Conservation (phyloP, 2,888 invertebrate genomes). For the Trachelus stipa region DNA sequence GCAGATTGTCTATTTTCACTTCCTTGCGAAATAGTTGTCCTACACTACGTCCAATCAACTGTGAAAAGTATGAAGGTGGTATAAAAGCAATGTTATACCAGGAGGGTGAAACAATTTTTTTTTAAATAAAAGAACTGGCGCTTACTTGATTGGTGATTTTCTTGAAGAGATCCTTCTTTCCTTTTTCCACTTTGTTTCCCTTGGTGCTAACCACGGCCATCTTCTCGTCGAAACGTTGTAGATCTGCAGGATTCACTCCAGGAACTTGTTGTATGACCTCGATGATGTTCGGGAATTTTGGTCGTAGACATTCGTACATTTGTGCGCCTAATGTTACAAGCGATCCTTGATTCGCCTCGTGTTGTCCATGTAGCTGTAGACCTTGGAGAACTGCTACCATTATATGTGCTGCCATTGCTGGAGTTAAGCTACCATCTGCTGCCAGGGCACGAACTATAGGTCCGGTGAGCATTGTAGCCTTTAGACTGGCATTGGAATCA, state of each 20-base stretch:
- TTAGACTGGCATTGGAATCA: constrained; percentile 85
- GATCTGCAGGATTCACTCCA: constrained; percentile 81
- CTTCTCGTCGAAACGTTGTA: constrained; percentile 89
- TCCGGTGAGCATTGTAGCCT: constrained; percentile 81
- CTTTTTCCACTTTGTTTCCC: constrained; percentile 87
- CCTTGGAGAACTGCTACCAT: constrained; percentile 84
- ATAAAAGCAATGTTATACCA: not conserved
- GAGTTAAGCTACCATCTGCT: constrained; percentile 73
- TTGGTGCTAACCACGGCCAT: constrained; percentile 75
- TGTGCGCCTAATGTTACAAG: constrained; percentile 84
- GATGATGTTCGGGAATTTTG: constrained; percentile 79
- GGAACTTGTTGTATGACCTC: constrained; percentile 81
- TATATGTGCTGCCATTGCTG: constrained; percentile 78
- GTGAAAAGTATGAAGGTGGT: constrained; percentile 52
- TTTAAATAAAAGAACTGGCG: constrained; percentile 16
- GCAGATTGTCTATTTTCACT: constrained; percentile 86
- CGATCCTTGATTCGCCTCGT: constrained; percentile 87
- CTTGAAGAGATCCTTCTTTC: constrained; percentile 91
- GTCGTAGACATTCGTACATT: constrained; percentile 86
- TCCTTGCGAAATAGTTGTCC: constrained; percentile 90
- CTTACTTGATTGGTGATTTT: constrained; percentile 84
- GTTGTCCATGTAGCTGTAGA: constrained; percentile 88
- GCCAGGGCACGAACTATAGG: constrained; percentile 78
- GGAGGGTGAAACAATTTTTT: not conserved
- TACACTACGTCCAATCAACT: constrained; percentile 86